A percentile compares a stretch with the other conserved stretches of the same genome.
phyloP scores from a whole-genome alignment of 2,888 invertebrate genomes.

The Lacanobia wlatinum region DNA sequence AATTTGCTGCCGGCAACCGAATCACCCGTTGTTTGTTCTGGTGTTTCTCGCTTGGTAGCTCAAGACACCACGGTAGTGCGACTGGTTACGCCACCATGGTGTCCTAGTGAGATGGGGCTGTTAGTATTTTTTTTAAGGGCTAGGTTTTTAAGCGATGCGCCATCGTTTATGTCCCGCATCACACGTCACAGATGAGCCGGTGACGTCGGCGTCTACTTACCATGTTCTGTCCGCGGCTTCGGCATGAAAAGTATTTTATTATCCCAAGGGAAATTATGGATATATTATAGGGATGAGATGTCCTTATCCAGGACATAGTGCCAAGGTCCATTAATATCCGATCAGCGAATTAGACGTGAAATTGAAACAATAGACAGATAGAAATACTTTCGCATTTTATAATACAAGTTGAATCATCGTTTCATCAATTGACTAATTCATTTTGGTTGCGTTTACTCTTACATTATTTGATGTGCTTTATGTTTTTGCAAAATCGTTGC shows the following conservation, averaged over 20 bases:
- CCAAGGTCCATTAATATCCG: background rate
- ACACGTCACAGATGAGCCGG: background rate
- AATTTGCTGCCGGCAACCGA: too few relatives aligned
- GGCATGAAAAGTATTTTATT: background rate
- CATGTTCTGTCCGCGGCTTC: background rate
- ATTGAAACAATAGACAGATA: background rate
- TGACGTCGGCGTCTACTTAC: background rate
- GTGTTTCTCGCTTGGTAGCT: too few relatives aligned
- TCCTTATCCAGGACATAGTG: background rate
- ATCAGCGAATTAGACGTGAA: background rate
- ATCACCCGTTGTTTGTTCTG: too few relatives aligned
- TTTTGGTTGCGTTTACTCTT: background rate
- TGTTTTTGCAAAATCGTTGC: background rate
- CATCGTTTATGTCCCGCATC: background rate
- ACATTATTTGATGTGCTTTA: slow-evolving; percentile 4
- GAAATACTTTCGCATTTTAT: background rate
- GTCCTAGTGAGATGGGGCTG: too few relatives aligned
- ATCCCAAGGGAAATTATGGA: too few relatives aligned
- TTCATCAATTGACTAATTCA: background rate
- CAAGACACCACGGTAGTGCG: too few relatives aligned
- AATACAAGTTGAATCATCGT: background rate
- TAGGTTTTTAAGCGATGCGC: background rate
- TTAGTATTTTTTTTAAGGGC: background rate
- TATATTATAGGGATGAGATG: too few relatives aligned
- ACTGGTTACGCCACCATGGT: too few relatives aligned